Evolutionary conservation across 2,888 invertebrate genomes (phyloP).

Genomic region (Zeuzera pyrina): DNA sequence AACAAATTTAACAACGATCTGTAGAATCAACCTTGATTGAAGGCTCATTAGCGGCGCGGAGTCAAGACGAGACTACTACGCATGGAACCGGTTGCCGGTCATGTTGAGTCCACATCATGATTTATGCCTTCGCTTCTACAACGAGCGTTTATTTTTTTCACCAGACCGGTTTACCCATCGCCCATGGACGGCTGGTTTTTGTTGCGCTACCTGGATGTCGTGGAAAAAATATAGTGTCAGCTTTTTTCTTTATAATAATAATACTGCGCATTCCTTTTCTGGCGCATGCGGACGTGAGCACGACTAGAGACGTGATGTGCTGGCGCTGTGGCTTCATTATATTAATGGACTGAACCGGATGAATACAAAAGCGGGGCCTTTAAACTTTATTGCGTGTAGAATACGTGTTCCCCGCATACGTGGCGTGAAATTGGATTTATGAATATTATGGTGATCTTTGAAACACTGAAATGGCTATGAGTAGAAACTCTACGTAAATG

Average conservation of each 20-base stretch:
- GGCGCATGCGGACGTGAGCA: slow-evolving; percentile 61
- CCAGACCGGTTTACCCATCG: slow-evolving; percentile 52
- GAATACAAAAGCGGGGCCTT: slow-evolving; percentile 64
- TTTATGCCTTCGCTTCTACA: slow-evolving; percentile 60
- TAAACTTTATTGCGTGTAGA: slow-evolving; percentile 53
- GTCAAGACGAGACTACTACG: slow-evolving; percentile 31
- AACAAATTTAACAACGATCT: too few relatives aligned
- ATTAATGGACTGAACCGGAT: slow-evolving; percentile 65
- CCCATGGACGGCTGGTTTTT: slow-evolving; percentile 39
- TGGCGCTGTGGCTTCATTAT: slow-evolving; percentile 64
- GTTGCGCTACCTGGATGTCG: slow-evolving; percentile 62
- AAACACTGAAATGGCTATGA: slow-evolving; percentile 17
- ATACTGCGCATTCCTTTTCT: slow-evolving; percentile 67
- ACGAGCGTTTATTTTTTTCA: slow-evolving; percentile 49
- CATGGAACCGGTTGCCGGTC: slow-evolving; percentile 49
- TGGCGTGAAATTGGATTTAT: slow-evolving; percentile 44
- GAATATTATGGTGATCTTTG: slow-evolving; percentile 25
- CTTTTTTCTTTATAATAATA: slow-evolving; percentile 62
- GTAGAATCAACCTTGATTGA: slow-evolving; percentile 61
- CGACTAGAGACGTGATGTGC: slow-evolving; percentile 53
- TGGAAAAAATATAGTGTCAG: slow-evolving; percentile 58
- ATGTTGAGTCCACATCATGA: slow-evolving; percentile 66
- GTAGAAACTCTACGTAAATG: slow-evolving; percentile 1
- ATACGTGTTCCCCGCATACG: slow-evolving; percentile 41
- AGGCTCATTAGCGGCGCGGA: slow-evolving; percentile 57